Evolutionary conservation across 1,140 invertebrate genomes (phyloP).

Genomic region (Cydia pomonella): DNA sequence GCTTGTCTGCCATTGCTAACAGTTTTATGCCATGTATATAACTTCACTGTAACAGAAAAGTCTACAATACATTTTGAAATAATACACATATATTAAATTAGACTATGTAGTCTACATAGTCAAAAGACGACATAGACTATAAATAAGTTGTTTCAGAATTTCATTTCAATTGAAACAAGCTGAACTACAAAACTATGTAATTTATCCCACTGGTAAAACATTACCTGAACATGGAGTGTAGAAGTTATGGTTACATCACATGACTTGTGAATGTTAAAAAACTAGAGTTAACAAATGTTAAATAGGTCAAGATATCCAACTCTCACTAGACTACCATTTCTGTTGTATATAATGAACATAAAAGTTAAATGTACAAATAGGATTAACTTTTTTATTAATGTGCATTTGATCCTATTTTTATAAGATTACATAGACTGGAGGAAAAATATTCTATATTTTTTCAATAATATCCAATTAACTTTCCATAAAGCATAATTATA

Average conservation of each 20-base stretch:
- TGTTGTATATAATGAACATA: no score
- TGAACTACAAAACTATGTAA: neutral
- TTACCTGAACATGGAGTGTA: neutral
- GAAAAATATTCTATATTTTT: no score
- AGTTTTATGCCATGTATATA: slow-evolving; percentile 62
- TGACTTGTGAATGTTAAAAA: neutral
- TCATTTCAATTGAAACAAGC: neutral
- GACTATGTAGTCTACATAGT: no score
- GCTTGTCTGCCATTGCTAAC: slow-evolving; percentile 85
- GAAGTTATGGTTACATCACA: neutral
- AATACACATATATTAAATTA: no score
- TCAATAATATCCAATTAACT: no score
- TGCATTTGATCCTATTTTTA: no score
- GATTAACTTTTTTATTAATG: no score
- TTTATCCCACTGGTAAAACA: neutral
- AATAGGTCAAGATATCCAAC: neutral
- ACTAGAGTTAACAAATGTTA: neutral
- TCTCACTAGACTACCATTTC: neutral
- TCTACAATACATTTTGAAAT: neutral
- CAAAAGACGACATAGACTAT: no score
- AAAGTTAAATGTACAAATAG: no score
- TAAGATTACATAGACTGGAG: no score
- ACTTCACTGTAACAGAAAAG: slow-evolving; percentile 41
- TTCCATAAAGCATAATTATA: no score
- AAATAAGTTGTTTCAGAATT: neutral